Evolutionary conservation across 2,888 invertebrate genomes (phyloP), one percentile per base, ranked within the genome.

Genomic region (Drosophila sordidula): DNA sequence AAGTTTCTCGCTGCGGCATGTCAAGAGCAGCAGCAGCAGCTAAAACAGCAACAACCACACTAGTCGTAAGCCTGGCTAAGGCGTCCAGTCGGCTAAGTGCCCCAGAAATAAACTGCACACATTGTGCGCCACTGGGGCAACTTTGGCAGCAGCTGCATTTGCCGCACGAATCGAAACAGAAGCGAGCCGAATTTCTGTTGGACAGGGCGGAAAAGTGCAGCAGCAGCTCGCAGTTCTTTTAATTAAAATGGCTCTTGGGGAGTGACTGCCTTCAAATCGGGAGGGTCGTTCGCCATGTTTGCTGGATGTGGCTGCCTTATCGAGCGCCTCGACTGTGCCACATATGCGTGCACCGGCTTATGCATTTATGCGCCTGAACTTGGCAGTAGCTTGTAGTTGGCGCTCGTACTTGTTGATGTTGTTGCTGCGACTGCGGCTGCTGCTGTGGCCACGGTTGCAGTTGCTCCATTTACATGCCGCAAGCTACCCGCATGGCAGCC

Each of bases 21-120:
- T 77, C 86, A 80, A 71, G 67, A 89, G 65, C 58, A 59, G 41
- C 32, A 61, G 9, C 52, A 52, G 34, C 41, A 50, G 9, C 42
- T 46, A 14, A 45, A 70, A 36, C 42, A 47, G 44, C 44, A 59
- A 16, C 32, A 52, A 54, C 54, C 22, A 16, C 34, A 45, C 32
- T 16, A 14, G 16, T 38, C 26, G 18, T 66, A 38, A 74, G 61
- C 50, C 63, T 69, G 69, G 59, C 72, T 65, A 66, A 72, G 75
- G 65, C 84, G 81, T 65, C 76, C 79, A 87, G 81, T 73, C 73
- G 65, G 70, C 84, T 84, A 75, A 82, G 81, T 87, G 87, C 85
- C 59, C 70, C 68, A 75, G 66, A 84, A 78, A 82, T 85, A 85
- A 82, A 84, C 85, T 84, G 79, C 80, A 80, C 81, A 84, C 85